These are phyloP conservation scores for Lampris megalopsis DNA, from an alignment of 2,113 vertebrate species.

Conservation along the genomic window DNA sequence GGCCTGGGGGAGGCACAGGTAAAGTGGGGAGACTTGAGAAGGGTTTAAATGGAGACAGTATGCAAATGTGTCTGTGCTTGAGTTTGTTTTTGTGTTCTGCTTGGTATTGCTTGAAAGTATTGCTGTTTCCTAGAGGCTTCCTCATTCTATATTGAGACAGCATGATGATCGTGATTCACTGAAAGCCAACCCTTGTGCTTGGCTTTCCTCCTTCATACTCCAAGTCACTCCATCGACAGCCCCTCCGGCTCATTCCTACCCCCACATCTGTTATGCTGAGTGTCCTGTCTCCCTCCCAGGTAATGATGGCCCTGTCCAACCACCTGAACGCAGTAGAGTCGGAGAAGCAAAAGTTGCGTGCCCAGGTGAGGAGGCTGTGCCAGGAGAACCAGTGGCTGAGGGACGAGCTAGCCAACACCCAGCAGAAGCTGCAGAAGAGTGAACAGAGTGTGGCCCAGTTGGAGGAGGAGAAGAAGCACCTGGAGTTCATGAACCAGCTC, in stretches of 20 bases:
- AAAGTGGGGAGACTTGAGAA: background rate
- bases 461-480: slow-evolving; percentile 98
- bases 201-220: background rate
- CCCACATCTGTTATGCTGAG: slow-evolving; percentile 4
- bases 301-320: slow-evolving; percentile 98
- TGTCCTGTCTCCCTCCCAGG: slow-evolving; percentile 76
- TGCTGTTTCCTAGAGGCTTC: slow-evolving; percentile 6
- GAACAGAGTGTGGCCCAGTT: slow-evolving; percentile 97
- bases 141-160: slow-evolving; percentile 61
- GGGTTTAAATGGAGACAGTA: too few relatives aligned
- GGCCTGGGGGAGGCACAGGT: slow-evolving; percentile 98
- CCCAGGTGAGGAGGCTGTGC: slow-evolving; percentile 94
- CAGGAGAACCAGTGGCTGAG: slow-evolving; percentile 99
- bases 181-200: slow-evolving; percentile 11
- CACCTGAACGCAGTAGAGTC: slow-evolving; percentile 97
- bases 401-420: slow-evolving; percentile 96
- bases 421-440: slow-evolving; percentile 97
- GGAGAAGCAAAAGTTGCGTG: slow-evolving; percentile 97
- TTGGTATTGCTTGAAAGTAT: background rate
- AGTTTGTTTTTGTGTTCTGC: background rate
- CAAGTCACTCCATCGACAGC: background rate
- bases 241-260: background rate
- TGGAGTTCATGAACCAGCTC: slow-evolving; percentile 98
- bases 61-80: too few relatives aligned
- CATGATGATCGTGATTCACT: slow-evolving; percentile 65